Base-by-base conservation (phyloP, 1,140 invertebrate species). In the Pseudomyrmex cubaensis region DNA sequence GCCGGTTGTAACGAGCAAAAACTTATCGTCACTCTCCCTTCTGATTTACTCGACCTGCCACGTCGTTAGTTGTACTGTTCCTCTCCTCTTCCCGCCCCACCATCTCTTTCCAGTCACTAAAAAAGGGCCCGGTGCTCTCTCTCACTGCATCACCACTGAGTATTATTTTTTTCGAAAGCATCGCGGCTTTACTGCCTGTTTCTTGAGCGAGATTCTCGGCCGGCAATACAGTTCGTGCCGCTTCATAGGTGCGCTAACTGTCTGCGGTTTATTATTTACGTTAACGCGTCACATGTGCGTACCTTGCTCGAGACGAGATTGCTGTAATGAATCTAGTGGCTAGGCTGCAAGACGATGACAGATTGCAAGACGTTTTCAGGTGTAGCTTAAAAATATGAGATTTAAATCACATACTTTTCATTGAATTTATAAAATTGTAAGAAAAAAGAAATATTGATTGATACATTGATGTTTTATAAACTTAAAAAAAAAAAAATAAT, bases 21-120 rank as follows among this genome's bases (percentile, higher is more conserved):
- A 91, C 90, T 91, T 91, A 91, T 91, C 90, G 90, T 91, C 90
- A 90, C 88, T 87, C 89, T 90, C 90, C 90, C 87, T 86, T 77
- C 90, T 91, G 90, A 91, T 91, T 91, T 90, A 91, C 89, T 91
- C 86, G 89, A 88, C 87, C 88, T 89, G 88, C 88, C 88, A 89
- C 82, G 88, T 89, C 88, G 88, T 89, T 89, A 89, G 88, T 89
- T 84, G 87, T 88, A 84, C 85, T 66, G 84, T 63, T 73, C 57
- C 83, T 61, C 62, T 35, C 22, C 46, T 17, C 17, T 17, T 66
- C 13, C 22, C 50, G 50, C 20, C 72, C 52, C 17, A 50, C 20
- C 56, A 48, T 35, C 13, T 48, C 50, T 20, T 17, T 22, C 62
- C 20, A 73, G n/a, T 22, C 5, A 35, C 86, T 85, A 83, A 85